Base-by-base conservation (phyloP, 2,797 vertebrate species). In the Urophycis tenuis region DNA sequence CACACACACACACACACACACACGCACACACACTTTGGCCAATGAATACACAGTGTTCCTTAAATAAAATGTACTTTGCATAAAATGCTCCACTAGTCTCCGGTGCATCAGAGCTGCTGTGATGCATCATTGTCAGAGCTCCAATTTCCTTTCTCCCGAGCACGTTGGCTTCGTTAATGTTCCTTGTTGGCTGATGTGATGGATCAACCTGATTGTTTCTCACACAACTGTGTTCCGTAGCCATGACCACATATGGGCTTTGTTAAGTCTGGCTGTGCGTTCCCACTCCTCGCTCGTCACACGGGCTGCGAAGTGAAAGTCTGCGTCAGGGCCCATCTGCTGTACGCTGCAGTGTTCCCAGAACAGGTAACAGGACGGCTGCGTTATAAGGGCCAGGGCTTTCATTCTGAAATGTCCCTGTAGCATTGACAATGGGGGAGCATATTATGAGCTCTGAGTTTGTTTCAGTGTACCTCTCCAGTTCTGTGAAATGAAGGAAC, bases 161-260 rank as follows among this genome's bases (percentile, higher is more conserved):
- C 76, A 85, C 81, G 80, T 81, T 79, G 35, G 80, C 25, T 74
- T 84, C 86, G 53, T 85, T 88, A 83, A 88, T 72, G 69, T 87
- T 84, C 86, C 79, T 88, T 85, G 75, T 75, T 19, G 53, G 75
- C 79, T 83, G 80, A 76, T 75, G 84, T 87, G 87, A 89, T 85
- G 84, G 87, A 93, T 91, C 82, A 81, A 84, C 79, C 80, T 80
- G 82, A 88, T 81, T 72, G 81, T 83, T 77, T 85, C 83, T 81
- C 71, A 69, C 79, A 33, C 77, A 85, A 84, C 75, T 74, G 64
- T 33, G 75, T 45, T 86, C 72, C 78, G 84, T 75, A 74, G 11
- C 83, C 87, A 83, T 87, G 53, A 60, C 53, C 53, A 60, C 53
- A 60, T 60, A 86, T 85, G 86, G 80, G 80, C 71, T 75, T 77